Base-by-base conservation (phyloP, 2,113 vertebrate genomes). In the Ariopsis seemanni region DNA sequence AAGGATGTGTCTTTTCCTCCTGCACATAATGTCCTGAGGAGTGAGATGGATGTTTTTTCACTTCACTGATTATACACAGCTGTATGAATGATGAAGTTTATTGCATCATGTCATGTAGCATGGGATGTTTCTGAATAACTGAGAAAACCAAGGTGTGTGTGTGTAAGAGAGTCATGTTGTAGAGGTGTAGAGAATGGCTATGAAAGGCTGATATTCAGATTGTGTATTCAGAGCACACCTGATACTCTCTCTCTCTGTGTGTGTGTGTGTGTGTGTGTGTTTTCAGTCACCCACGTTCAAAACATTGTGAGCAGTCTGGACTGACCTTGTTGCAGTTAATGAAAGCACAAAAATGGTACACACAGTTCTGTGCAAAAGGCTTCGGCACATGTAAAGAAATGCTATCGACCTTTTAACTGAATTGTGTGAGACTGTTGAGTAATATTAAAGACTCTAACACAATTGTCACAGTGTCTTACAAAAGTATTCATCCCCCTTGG, bases 241-340 rank as follows among this genome's bases (percentile, higher is more conserved):
- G 34, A 74, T 0, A 74, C 42, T 12, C 2, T 12, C 4, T 30
- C 52, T 34, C 18, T 74, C 4, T 82, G 7, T 63, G 2, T 27
- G 63, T 22, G 25, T 69, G 65, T 69, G 27, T 69, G 65, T 30
- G 65, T 69, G 67, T 30, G 67, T 30, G 83, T 71, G 83, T 15
- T 22, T 58, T 77, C 10, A 53, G 72, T 84, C 65, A 30, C 14
- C 27, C n/a, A 69, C 11, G 30, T 69, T 30, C 4, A 30, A 69
- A 69, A 0, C 10, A 27, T 8, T 72, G 67, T 77, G 52, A 58
- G 30, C 53, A 85, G 72, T 22, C 71, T 63, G 71, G 42, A 77
- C 50, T 75, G 84, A 77, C 84, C 84, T 85, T 85, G 84, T 42
- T 48, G 71, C 42, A 75, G 58, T 60, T 77, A 20, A 27, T 77